phyloP scores from a whole-genome alignment of 1,140 invertebrate species.

The Atta colombica region DNA sequence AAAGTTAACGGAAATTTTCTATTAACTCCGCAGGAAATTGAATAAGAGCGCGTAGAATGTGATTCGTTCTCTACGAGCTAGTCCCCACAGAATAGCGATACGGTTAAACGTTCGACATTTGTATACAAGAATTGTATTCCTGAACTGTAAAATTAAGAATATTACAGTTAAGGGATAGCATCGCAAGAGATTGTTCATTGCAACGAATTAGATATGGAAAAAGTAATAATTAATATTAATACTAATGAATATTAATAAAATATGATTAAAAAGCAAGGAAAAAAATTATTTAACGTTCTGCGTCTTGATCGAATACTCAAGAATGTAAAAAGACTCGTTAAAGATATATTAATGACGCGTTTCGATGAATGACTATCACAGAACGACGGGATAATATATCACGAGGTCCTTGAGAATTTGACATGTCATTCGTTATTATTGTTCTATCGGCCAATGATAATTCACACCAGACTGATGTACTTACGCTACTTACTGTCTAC shows the following conservation, averaged over 20 bases:
- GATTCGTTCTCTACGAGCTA: constrained; percentile 40
- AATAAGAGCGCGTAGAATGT: constrained; percentile 57
- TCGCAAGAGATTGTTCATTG: not conserved
- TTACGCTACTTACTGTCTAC: not conserved
- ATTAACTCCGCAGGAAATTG: constrained; percentile 78
- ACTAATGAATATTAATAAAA: no score
- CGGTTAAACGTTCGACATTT: constrained; percentile 23
- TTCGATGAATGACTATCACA: constrained; percentile 37
- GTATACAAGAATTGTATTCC: not conserved
- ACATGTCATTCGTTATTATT: constrained; percentile 58
- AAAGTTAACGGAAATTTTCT: constrained; percentile 79
- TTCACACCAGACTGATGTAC: constrained; percentile 20
- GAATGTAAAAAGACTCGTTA: constrained; percentile 36
- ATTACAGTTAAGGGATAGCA: not conserved
- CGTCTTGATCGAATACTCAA: not conserved
- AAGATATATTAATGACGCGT: constrained; percentile 20
- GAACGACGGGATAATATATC: constrained; percentile 38
- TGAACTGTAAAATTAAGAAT: not conserved
- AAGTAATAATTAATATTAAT: not conserved
- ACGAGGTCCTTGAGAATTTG: constrained; percentile 49
- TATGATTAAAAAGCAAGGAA: constrained; percentile 1
- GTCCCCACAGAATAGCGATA: not conserved
- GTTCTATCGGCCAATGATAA: constrained; percentile 30
- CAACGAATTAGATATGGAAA: not conserved
- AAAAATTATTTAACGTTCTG: constrained; percentile 2